Base-by-base conservation (phyloP, 2,113 vertebrate genomes). In the Dolichallabes microphthalmus region DNA sequence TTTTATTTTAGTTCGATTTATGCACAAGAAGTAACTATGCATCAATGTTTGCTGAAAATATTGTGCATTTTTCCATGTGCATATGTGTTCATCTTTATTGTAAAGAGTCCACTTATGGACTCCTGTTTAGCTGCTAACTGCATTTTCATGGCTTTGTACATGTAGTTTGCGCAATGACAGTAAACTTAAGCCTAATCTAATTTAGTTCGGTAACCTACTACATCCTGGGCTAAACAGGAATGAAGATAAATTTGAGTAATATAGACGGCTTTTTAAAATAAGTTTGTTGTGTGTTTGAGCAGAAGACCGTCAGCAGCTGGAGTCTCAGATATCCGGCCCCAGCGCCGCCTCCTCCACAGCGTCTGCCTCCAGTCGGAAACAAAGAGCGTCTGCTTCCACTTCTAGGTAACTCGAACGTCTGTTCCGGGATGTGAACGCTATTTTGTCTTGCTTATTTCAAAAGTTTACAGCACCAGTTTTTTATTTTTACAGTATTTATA, bases 241-340 rank as follows among this genome's bases (percentile, higher is more conserved):
- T 60, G 20, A 60, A 60, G 8, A 22, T 60, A 60, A 60, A 61
- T 61, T 25, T 25, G 60, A 63, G 61, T 27, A n/a, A 11, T 27
- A 27, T 66, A 66, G n/a, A 12, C 4, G 4, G 12, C 12, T 66
- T n/a, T 66, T 64, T 64, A 30, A 77, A 81, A 50, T 7, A 25
- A 39, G 17, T n/a, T 9, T 27, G 50, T 15, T 3, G 35, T 82
- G 30, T 81, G 3, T 76, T 30, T n/a, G 35, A 30, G 53, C 78
- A 95, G 94, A 94, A 17, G 93, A 92, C 2, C 87, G 93, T 6
- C 82, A 93, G 85, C 92, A 89, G 78, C 87, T 92, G 11, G 91
- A 92, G 0, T 75, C 88, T 1, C 50, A 85, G n/a, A 68, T 88
- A 2, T 89, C 90, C n/a, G 88, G 88, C 92, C 93, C 71, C 71